Conservation (phyloP, 1,140 invertebrate genomes). For the Achatina immaculata region DNA sequence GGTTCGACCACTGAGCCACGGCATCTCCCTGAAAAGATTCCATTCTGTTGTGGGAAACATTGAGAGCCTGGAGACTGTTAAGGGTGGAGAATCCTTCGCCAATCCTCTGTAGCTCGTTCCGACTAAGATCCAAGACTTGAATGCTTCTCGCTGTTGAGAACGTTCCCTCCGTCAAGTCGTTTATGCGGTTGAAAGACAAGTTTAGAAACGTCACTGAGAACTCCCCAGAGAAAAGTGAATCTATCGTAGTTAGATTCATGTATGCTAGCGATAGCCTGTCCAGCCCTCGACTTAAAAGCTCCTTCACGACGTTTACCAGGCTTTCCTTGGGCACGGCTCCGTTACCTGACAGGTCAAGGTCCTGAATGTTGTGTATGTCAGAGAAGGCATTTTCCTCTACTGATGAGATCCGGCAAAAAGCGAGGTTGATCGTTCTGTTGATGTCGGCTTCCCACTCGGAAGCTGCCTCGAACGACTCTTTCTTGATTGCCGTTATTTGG, state of each 20-base stretch:
- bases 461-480: constrained; percentile 52
- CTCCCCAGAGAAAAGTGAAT: constrained; percentile 35
- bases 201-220: constrained; percentile 41
- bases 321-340: constrained; percentile 39
- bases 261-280: constrained; percentile 43
- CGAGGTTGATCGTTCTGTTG: constrained; percentile 50
- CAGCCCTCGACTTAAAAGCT: constrained; percentile 42
- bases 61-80: constrained; percentile 46
- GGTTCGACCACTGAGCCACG: constrained; percentile 32
- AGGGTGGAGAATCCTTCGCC: constrained; percentile 40
- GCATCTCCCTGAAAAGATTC: constrained; percentile 22
- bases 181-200: constrained; percentile 50
- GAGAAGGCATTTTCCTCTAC: constrained; percentile 48
- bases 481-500: constrained; percentile 44
- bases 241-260: constrained; percentile 31
- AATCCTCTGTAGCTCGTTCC: constrained; percentile 45
- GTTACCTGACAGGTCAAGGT: constrained; percentile 56
- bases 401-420: constrained; percentile 52
- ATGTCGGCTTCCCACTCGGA: constrained; percentile 47
- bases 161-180: constrained; percentile 26
- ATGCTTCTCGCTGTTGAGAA: constrained; percentile 45
- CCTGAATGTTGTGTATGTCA: constrained; percentile 43
- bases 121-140: constrained; percentile 38
- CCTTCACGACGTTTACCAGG: constrained; percentile 45
- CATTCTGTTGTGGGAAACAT: constrained; percentile 54